These are phyloP conservation scores for Cerceris rybyensis DNA, from an alignment of 2,888 invertebrate species.

Conservation along the genomic window DNA sequence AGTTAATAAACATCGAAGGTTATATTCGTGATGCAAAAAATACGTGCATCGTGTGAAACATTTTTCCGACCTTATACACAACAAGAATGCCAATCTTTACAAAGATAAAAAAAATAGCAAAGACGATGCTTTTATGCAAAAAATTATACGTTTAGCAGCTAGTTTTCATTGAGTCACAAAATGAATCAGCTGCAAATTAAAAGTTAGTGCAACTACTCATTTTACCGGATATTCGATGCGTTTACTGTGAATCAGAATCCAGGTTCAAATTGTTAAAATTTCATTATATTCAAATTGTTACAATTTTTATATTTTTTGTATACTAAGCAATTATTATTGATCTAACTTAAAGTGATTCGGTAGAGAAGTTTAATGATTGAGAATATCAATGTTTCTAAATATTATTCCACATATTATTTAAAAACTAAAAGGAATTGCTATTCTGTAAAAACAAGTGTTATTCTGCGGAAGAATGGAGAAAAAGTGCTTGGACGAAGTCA, in stretches of 20 bases:
- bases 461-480: too few relatives aligned
- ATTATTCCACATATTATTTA: too few relatives aligned
- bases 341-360: too few relatives aligned
- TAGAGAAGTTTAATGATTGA: too few relatives aligned
- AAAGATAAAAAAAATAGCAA: conserved; percentile 1
- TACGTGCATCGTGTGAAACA: not conserved
- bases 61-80: not conserved
- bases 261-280: not conserved
- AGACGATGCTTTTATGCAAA: not conserved
- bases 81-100: not conserved
- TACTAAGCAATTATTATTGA: too few relatives aligned
- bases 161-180: conserved; percentile 35
- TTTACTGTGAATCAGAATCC: not conserved
- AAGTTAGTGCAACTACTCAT: conserved; percentile 31
- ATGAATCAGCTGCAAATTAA: conserved; percentile 41
- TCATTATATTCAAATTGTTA: too few relatives aligned
- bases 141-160: conserved; percentile 1
- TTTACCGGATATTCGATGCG: conserved; percentile 2
- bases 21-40: not conserved
- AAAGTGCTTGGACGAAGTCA: too few relatives aligned
- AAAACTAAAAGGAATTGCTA: not conserved
- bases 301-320: too few relatives aligned
- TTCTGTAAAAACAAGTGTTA: not conserved
- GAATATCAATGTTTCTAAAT: too few relatives aligned
- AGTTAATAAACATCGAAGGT: not conserved